A percentile compares a stretch with the other conserved stretches of the same genome.
Evolutionary conservation across 2,113 vertebrate species (phyloP).

Genomic region (Bubalus kerabau): DNA sequence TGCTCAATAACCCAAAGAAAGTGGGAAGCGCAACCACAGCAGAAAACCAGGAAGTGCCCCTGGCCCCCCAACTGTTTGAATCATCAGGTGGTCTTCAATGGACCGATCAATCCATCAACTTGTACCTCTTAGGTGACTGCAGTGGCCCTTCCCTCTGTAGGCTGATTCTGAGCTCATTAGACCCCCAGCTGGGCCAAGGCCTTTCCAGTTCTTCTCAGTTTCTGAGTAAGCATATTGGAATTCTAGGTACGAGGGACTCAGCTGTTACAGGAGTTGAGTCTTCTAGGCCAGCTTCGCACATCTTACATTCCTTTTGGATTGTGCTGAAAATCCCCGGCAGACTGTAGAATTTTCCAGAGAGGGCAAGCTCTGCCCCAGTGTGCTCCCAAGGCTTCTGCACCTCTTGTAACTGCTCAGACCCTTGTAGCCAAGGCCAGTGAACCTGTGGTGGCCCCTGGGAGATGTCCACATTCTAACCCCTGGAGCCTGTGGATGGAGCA

Average conservation of each 20-base stretch:
- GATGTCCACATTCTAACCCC: neutral
- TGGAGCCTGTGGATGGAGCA: neutral
- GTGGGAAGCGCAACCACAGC: neutral
- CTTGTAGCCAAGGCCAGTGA: neutral
- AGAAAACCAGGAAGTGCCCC: neutral
- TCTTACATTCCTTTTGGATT: neutral
- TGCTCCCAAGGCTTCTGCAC: neutral
- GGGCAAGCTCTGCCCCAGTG: neutral
- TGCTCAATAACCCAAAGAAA: neutral
- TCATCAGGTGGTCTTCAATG: neutral
- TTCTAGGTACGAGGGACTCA: neutral
- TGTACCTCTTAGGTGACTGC: neutral
- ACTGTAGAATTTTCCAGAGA: neutral
- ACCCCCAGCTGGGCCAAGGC: neutral
- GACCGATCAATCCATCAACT: neutral
- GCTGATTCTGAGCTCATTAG: neutral
- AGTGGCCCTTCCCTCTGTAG: neutral
- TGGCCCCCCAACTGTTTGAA: neutral
- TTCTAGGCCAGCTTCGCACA: neutral
- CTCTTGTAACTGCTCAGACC: neutral
- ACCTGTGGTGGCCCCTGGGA: neutral
- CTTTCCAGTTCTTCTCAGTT: neutral
- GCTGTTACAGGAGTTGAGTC: neutral
- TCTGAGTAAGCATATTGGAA: neutral
- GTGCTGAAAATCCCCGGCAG: neutral